phyloP scores from a whole-genome alignment of 2,113 vertebrate genomes.

The Ceyx margarethae region DNA sequence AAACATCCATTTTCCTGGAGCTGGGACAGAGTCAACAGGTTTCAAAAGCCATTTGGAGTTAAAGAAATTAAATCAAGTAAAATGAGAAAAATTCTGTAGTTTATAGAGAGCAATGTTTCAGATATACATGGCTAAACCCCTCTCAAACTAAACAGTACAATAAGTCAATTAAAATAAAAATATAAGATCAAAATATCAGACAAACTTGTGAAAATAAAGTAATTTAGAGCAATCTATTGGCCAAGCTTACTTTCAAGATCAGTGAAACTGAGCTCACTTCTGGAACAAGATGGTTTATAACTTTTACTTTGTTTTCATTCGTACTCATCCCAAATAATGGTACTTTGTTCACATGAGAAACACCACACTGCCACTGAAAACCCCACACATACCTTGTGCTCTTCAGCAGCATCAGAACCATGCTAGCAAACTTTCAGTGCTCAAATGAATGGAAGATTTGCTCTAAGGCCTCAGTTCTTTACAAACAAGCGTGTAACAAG shows the following conservation, averaged over 20 bases:
- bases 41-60: slow-evolving; percentile 40
- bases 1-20: slow-evolving; percentile 15
- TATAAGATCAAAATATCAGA: background rate
- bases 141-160: background rate
- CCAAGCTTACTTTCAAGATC: slow-evolving; percentile 39
- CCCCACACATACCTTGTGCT: background rate
- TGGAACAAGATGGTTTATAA: background rate
- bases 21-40: slow-evolving; percentile 1
- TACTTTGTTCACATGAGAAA: slow-evolving; percentile 53
- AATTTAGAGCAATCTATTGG: background rate
- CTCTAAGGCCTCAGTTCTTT: background rate
- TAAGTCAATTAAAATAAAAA: background rate
- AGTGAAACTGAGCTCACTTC: background rate
- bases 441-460: background rate
- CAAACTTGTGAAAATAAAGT: slow-evolving; percentile 44
- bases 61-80: slow-evolving; percentile 60
- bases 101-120: slow-evolving; percentile 7
- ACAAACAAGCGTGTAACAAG: background rate
- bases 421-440: background rate
- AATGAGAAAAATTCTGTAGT: background rate
- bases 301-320: background rate
- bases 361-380: background rate
- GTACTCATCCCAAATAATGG: background rate
- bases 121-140: background rate
- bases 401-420: slow-evolving; percentile 17